Conservation (phyloP, 2,113 vertebrate genomes). For the Choloepus hoffmanni region DNA sequence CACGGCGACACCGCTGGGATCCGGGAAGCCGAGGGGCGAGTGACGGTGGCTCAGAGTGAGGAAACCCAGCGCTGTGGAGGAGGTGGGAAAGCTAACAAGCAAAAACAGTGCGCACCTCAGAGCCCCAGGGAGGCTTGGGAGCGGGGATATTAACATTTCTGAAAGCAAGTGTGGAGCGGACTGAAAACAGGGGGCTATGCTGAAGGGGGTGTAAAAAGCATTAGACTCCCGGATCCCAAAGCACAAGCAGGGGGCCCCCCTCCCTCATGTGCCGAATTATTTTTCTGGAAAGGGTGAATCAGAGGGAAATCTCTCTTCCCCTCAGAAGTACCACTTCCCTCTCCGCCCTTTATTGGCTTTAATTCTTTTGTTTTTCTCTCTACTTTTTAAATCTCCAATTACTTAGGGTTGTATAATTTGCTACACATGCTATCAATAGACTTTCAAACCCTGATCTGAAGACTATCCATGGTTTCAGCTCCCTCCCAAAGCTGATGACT, state of each 20-base stretch:
- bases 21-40: not conserved
- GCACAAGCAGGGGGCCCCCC: not conserved
- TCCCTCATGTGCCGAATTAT: accelerated
- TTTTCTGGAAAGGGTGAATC: not conserved
- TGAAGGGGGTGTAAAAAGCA: not conserved
- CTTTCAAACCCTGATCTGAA: not conserved
- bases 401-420: not conserved
- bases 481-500: not conserved
- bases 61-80: not conserved
- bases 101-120: not conserved
- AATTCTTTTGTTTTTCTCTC: not conserved
- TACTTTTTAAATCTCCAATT: not conserved
- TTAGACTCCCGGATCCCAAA: not conserved
- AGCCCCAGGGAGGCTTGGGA: not conserved
- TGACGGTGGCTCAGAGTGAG: not conserved
- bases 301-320: not conserved
- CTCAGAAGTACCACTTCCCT: not conserved
- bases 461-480: not conserved
- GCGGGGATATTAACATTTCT: not conserved
- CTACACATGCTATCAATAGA: not conserved
- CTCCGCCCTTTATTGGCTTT: not conserved
- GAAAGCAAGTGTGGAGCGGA: not conserved
- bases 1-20: not conserved
- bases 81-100: not conserved
- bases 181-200: not conserved